phyloP scores from a whole-genome alignment of 2,888 invertebrate genomes.

The Myopa testacea region DNA sequence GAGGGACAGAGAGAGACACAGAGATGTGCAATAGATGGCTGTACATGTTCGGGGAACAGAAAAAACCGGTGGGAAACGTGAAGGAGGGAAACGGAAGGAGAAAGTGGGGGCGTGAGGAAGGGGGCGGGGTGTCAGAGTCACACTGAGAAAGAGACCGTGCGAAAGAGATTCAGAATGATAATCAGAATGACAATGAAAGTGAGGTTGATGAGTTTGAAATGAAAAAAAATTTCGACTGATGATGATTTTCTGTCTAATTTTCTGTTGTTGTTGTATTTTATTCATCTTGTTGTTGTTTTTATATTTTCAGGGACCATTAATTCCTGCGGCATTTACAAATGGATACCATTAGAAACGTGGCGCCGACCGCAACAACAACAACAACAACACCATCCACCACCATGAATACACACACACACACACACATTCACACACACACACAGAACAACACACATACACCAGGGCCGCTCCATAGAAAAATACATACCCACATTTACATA shows the following conservation, averaged over 20 bases:
- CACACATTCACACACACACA: constrained; percentile 19
- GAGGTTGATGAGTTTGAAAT: not conserved
- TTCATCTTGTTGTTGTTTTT: constrained; percentile 31
- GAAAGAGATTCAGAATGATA: not conserved
- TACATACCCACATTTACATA: not conserved
- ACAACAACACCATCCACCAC: constrained; percentile 45
- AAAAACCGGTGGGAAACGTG: too few species aligned
- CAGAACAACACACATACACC: constrained; percentile 38
- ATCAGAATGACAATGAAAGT: not conserved
- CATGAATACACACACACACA: constrained; percentile 33
- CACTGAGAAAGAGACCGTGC: not conserved
- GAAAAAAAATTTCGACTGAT: not conserved
- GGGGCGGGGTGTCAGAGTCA: not conserved
- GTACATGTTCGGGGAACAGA: too few species aligned
- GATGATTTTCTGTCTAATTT: not conserved
- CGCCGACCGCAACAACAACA: constrained; percentile 57
- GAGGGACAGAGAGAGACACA: not conserved
- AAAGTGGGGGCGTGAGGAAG: not conserved
- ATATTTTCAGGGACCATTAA: constrained; percentile 87
- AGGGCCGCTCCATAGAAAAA: too few species aligned
- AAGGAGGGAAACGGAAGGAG: not conserved
- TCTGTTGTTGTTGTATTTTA: constrained; percentile 36
- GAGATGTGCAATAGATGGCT: not conserved
- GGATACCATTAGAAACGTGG: constrained; percentile 83
- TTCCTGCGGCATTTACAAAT: constrained; percentile 98